Percentiles rank a stretch among this genome's conserved stretches.
Evolutionary conservation across 1,140 invertebrate genomes (phyloP).

Genomic region (Leptestheria dahalacensis): DNA sequence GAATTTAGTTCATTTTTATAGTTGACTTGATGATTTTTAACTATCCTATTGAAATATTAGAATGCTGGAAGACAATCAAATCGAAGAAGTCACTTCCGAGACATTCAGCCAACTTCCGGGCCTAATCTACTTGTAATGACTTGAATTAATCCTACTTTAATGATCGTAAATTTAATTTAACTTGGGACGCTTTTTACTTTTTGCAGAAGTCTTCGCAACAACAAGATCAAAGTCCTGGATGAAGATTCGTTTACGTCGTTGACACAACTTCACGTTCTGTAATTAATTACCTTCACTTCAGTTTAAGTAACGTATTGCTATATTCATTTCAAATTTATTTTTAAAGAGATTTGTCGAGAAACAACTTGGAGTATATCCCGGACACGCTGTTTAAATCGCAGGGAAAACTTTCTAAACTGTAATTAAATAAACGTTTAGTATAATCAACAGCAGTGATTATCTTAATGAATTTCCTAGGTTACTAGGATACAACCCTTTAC

Average conservation of each 20-base stretch:
- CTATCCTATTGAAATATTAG: constrained; percentile 18
- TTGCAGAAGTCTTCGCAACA: constrained; percentile 2
- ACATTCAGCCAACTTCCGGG: background rate
- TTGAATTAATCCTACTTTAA: background rate
- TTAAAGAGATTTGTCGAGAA: constrained; percentile 11
- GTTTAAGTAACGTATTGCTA: background rate
- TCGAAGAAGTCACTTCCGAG: constrained; percentile 26
- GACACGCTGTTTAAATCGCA: constrained; percentile 5
- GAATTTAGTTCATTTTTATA: background rate
- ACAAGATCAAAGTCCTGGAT: background rate
- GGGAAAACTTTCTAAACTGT: background rate
- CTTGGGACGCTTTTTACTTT: background rate
- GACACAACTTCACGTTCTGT: background rate
- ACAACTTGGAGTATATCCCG: constrained; percentile 9
- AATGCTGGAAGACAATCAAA: constrained; percentile 20
- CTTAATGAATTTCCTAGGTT: background rate
- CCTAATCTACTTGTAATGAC: background rate
- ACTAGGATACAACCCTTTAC: constrained; percentile 5
- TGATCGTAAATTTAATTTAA: background rate
- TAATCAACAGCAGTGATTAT: too few relatives aligned
- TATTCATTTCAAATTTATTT: background rate
- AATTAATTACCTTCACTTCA: background rate
- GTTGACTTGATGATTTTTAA: background rate
- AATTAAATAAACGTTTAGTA: constrained; percentile 1
- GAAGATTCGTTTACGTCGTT: background rate